These are phyloP conservation scores for Allobates femoralis DNA, from an alignment of 2,797 vertebrate genomes.

Conservation along the genomic window DNA sequence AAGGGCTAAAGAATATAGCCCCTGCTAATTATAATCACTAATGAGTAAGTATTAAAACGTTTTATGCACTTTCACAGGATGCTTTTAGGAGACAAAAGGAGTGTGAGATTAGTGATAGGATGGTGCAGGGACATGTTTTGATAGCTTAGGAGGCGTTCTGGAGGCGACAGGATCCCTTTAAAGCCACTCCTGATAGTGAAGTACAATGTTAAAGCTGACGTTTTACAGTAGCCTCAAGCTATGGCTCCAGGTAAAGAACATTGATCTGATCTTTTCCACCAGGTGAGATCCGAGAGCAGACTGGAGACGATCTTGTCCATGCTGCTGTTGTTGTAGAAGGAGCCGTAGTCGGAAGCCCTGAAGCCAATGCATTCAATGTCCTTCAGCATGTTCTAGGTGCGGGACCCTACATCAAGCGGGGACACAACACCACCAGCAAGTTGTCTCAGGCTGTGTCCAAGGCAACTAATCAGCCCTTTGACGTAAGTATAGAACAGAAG, in stretches of 20 bases:
- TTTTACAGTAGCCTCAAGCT: neutral
- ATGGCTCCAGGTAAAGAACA: neutral
- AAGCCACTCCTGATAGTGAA: no score
- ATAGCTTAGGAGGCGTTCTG: no score
- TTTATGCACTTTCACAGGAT: no score
- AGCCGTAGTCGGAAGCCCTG: slow-evolving; percentile 75
- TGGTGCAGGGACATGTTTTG: no score
- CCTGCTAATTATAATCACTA: no score
- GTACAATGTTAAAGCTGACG: no score
- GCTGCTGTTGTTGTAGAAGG: slow-evolving; percentile 86
- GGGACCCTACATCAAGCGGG: slow-evolving; percentile 90
- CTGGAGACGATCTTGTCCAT: slow-evolving; percentile 81
- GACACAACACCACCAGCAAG: slow-evolving; percentile 79
- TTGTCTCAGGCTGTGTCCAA: slow-evolving; percentile 83
- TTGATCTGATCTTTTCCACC: slow-evolving; percentile 9
- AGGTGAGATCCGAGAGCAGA: slow-evolving; percentile 88
- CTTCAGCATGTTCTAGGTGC: slow-evolving; percentile 92
- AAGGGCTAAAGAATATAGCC: no score
- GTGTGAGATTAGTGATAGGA: no score
- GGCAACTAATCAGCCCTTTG: slow-evolving; percentile 84
- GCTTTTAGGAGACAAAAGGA: no score
- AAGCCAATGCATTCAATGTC: slow-evolving; percentile 86
- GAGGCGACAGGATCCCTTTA: no score
- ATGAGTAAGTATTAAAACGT: no score
- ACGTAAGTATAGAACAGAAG: slow-evolving; percentile 79